Base-by-base conservation (phyloP, 2,113 vertebrate genomes). In the Sebastes schlegelii region DNA sequence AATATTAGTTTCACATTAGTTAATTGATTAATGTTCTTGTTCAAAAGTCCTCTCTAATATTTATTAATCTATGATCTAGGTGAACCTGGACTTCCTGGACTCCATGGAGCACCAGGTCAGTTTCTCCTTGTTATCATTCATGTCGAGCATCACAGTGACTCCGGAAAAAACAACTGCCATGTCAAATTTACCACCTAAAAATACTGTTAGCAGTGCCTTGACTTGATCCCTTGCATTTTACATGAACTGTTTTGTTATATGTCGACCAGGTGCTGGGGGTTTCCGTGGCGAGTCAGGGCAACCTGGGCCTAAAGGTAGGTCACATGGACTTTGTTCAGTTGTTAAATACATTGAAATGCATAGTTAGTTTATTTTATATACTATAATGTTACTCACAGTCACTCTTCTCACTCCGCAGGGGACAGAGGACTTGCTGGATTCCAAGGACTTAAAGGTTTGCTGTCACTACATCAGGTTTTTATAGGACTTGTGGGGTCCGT, bases 381-480 rank as follows among this genome's bases (percentile, higher is more conserved):
- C 1, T 54, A 10, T 19, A 26, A 55, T 9, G 26, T 40, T 48
- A 5, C 23, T 86, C 72, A 63, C 0, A 19, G 8, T 68, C n/a
- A 11, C 16, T 87, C 6, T 26, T 60, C 1, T 73, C 68, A 64
- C 75, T 86, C 88, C 79, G 13, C 84, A 99, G 98, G 98, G 89
- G 98, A 99, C 79, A 96, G 96, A 93, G 98, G 98, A 70, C 77
- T 89, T 6, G 2, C 82, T 80, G 98, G 98, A 89, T 23, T 90
- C 51, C 93, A 95, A 48, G 98, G 98, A 90, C 87, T 93, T 69
- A 99, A 99, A 96, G 98, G 98, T 99, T 91, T 87, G 90, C 91
- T 73, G 49, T n/a, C 40, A 45, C 17, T 19, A 17, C 42, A 2
- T 67, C n/a, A 51, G 11, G 1, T 21, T 67, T 75, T 68, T 5